A percentile compares a stretch with the other conserved stretches of the same genome.
Evolutionary conservation across 1,140 invertebrate species (phyloP).

Genomic region (Popillia japonica): DNA sequence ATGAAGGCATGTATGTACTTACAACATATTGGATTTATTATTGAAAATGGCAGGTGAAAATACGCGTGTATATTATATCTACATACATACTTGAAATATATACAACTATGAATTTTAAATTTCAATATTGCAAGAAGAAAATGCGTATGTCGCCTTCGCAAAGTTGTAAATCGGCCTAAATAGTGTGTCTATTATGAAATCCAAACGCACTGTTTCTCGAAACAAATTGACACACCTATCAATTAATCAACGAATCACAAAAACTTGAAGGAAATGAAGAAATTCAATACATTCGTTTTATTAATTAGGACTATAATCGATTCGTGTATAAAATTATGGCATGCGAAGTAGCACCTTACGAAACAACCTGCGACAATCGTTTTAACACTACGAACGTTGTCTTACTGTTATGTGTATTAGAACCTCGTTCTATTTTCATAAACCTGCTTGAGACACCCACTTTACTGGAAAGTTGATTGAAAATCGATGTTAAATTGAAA

Average conservation of each 20-base stretch:
- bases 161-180: not conserved
- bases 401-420: not conserved
- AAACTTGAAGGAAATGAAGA: not conserved
- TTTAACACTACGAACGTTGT: not conserved
- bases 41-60: not conserved
- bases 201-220: not conserved
- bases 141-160: not conserved
- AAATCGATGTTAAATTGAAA: not conserved
- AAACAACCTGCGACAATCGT: not conserved
- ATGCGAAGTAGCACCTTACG: not conserved
- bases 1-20: not conserved
- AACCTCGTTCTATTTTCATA: constrained; percentile 6
- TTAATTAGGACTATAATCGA: not conserved
- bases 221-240: not conserved
- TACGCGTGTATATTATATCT: not conserved
- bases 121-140: not conserved
- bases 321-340: not conserved
- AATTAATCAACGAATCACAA: not conserved
- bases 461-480: constrained; percentile 1
- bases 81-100: not conserved
- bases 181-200: not conserved
- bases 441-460: not conserved
- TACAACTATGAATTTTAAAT: not conserved
- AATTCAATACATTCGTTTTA: not conserved
- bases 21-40: constrained; percentile 12